Conservation (phyloP, 2,113 vertebrate species). For the Hippocampus mohnikei region DNA sequence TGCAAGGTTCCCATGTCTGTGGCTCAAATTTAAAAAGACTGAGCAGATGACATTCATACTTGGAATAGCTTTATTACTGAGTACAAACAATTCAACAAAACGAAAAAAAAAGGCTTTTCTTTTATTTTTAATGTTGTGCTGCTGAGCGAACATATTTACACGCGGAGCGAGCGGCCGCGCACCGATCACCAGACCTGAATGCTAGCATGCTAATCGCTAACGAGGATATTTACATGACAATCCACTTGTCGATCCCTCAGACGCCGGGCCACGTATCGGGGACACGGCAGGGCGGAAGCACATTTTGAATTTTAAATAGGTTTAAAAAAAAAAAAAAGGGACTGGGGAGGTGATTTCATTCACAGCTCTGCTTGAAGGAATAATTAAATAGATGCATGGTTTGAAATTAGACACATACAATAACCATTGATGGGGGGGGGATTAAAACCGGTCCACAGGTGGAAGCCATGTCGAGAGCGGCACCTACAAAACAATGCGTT, state of each 20-base stretch:
- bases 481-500: too few relatives aligned
- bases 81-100: conserved; percentile 42
- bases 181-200: background rate
- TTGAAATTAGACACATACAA: conserved; percentile 37
- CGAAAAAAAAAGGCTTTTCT: too few relatives aligned
- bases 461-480: background rate
- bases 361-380: conserved; percentile 48
- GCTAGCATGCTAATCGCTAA: background rate
- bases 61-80: conserved; percentile 53
- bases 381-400: conserved; percentile 65
- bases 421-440: background rate
- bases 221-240: background rate
- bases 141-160: background rate
- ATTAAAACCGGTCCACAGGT: background rate
- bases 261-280: background rate
- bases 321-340: conserved; percentile 29
- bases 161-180: background rate
- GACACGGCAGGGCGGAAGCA: background rate
- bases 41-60: background rate
- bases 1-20: background rate
- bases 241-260: background rate
- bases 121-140: background rate
- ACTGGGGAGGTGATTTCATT: conserved; percentile 31
- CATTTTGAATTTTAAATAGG: background rate
- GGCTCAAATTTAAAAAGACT: conserved; percentile 17